A percentile compares a stretch with the other conserved stretches of the same genome.
Evolutionary conservation across 2,888 invertebrate genomes (phyloP).

Genomic region (Cylindroiulus punctatus): DNA sequence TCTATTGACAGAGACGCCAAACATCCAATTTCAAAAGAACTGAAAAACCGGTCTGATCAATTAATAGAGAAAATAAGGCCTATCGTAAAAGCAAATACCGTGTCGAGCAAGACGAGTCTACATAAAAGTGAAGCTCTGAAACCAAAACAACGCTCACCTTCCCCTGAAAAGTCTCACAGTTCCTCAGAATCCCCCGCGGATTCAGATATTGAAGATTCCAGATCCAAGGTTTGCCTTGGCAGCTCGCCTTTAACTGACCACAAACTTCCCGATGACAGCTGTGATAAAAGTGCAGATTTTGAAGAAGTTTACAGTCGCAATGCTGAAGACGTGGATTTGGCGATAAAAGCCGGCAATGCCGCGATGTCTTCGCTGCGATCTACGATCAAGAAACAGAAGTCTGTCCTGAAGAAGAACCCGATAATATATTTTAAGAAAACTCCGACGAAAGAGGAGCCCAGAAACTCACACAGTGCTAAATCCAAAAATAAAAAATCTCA

Average conservation of each 20-base stretch:
- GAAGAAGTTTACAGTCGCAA: neutral
- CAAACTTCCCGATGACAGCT: neutral
- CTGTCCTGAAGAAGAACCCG: constrained; percentile 37
- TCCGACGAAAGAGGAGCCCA: neutral
- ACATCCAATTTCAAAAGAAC: constrained; percentile 49
- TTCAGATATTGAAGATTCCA: neutral
- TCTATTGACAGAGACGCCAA: constrained; percentile 35
- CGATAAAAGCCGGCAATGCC: constrained; percentile 46
- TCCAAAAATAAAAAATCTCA: neutral
- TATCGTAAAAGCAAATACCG: neutral
- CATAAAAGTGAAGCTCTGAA: neutral
- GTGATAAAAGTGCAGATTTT: neutral
- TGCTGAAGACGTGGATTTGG: constrained; percentile 52
- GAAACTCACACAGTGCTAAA: neutral
- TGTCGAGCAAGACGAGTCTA: neutral
- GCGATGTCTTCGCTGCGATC: neutral
- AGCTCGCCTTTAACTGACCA: neutral
- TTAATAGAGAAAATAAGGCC: neutral
- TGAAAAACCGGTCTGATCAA: neutral
- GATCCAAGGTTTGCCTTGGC: neutral
- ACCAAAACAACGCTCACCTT: neutral
- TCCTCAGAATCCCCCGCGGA: neutral
- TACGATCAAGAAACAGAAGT: constrained; percentile 48
- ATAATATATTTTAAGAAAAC: constrained; percentile 44
- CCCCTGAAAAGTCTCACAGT: neutral